Percentiles rank a stretch among this genome's conserved stretches.
These are phyloP conservation scores for Neomorphus geoffroyi DNA, from an alignment of 2,797 vertebrate species.

Conservation along the genomic window DNA sequence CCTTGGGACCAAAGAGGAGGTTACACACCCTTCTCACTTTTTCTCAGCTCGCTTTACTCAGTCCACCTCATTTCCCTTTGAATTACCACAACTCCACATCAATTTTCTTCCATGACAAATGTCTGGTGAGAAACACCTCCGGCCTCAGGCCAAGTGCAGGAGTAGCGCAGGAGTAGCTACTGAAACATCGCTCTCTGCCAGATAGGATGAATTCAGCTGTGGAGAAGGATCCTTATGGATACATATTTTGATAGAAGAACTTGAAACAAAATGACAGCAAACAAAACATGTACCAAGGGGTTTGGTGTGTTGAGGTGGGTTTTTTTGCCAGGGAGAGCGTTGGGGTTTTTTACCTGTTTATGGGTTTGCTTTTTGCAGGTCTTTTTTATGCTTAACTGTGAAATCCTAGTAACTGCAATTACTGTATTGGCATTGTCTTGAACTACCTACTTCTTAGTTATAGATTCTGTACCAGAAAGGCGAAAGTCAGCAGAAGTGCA, in stretches of 20 bases:
- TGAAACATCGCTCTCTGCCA: neutral
- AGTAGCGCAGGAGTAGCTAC: neutral
- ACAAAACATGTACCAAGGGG: neutral
- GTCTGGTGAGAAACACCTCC: neutral
- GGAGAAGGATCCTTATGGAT: neutral
- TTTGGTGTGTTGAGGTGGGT: accelerated
- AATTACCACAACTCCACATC: neutral
- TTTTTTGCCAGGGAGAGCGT: accelerated
- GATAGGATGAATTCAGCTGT: accelerated
- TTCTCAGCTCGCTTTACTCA: neutral
- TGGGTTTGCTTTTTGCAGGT: neutral
- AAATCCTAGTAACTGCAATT: neutral
- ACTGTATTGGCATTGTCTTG: neutral
- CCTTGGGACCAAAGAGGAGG: neutral
- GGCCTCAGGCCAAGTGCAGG: neutral
- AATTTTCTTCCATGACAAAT: neutral
- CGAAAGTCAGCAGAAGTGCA: slow-evolving; percentile 15
- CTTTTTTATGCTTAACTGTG: neutral
- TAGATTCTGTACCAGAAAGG: neutral
- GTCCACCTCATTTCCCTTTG: neutral
- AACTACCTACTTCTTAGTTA: neutral
- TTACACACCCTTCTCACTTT: neutral
- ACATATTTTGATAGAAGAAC: neutral
- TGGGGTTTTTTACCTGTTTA: accelerated
- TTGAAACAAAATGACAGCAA: neutral